phyloP scores from a whole-genome alignment of 2,113 vertebrate genomes.

The Myotis brandtii region DNA sequence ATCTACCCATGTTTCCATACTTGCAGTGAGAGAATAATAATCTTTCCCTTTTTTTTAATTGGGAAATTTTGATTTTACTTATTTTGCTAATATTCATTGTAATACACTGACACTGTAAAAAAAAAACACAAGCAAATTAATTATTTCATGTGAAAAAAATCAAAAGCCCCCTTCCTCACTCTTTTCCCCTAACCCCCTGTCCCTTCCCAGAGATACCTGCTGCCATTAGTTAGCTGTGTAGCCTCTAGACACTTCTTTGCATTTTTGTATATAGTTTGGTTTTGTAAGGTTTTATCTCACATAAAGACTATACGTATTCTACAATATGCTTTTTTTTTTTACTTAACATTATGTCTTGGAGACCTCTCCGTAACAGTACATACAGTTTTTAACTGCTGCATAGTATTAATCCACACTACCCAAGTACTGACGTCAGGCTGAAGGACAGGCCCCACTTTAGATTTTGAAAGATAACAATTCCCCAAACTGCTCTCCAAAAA shows the following conservation, averaged over 20 bases:
- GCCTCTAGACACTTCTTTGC: slow-evolving; percentile 12
- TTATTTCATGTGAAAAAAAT: not conserved
- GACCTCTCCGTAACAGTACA: not conserved
- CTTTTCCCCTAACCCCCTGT: not conserved
- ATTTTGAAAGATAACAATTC: not conserved
- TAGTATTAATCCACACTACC: not conserved
- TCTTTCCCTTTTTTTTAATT: not conserved
- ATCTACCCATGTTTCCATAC: not conserved
- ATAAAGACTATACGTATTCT: slow-evolving; percentile 30
- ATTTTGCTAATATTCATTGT: slow-evolving; percentile 54
- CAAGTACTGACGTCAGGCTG: not conserved
- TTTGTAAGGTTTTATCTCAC: slow-evolving; percentile 55
- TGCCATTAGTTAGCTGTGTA: not conserved
- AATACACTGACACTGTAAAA: not conserved
- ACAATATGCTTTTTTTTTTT: not conserved
- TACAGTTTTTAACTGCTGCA: slow-evolving; percentile 32
- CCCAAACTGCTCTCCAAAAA: not conserved
- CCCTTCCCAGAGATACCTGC: not conserved
- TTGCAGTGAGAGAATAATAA: not conserved
- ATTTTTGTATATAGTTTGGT: slow-evolving; percentile 43
- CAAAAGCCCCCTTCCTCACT: not conserved
- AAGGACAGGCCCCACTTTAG: not conserved
- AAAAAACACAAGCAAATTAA: not conserved
- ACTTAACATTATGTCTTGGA: slow-evolving; percentile 27
- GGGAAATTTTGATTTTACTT: not conserved